Evolutionary conservation across 2,113 vertebrate genomes (phyloP), one percentile per base, ranked within the genome.

Genomic region (Spea multiplicata): DNA sequence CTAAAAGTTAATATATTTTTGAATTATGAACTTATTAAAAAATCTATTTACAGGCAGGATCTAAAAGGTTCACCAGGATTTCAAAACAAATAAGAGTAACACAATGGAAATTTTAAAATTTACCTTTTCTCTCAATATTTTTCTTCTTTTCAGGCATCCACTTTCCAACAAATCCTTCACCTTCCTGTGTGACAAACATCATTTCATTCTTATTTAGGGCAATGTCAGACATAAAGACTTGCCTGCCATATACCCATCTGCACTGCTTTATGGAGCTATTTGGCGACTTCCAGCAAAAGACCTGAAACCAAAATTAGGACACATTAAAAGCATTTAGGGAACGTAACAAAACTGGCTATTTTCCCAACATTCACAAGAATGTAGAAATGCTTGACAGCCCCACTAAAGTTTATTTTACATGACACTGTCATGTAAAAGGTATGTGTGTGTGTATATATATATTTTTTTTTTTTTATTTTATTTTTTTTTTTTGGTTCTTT

Each of bases 171-270:
- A 98, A 99, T 81, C 94, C 96, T 88, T 99, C 97, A 47, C 97
- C 97, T 62, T 98, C 96, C 77, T 89, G 92, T 3, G 96, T 97
- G 80, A 98, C 93, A 88, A 98, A 96, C 86, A 99, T 93, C 86
- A 97, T 93, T 92, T 91, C 87, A 0, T 90, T 94, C 80, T 86
- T 95, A 87, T 94, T 96, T 86, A 98, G 91, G 75, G 95, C 93
- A 68, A 98, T 90, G 78, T 99, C 97, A 0, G 94, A 94, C 93
- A 99, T 94, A 86, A 95, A 96, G 83, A 99, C 95, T 86, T 98
- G 96, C 3, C 96, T 95, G 48, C 94, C 93, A 13, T 97, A 98
- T 10, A 94, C 94, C 97, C 96, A 98, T 75, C 95, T 91, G 86
- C 96, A 97, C 79, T 91, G 96, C 85, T 93, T 97, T 86, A 96